Conservation (phyloP, 2,113 vertebrate species). For the Amphilophus citrinellus region DNA sequence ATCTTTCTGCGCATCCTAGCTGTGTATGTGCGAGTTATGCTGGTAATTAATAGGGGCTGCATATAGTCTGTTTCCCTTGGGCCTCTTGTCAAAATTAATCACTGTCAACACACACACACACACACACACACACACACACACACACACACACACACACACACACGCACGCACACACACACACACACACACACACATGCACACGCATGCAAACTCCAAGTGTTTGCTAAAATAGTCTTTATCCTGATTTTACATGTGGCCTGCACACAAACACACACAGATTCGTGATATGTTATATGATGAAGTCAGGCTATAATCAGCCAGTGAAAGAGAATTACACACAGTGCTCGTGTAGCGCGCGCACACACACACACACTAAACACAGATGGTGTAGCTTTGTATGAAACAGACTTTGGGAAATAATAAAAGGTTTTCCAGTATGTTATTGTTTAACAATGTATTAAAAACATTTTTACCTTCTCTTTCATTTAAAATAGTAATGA, state of each 20-base stretch:
- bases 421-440: background rate
- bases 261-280: background rate
- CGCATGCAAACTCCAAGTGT: background rate
- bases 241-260: background rate
- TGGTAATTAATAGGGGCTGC: conserved; percentile 56
- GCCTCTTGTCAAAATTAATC: conserved; percentile 60
- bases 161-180: too few species aligned
- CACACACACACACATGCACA: background rate
- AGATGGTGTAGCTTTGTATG: too few species aligned
- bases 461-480: background rate
- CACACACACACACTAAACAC: too few species aligned
- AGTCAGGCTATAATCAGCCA: background rate
- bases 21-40: conserved; percentile 11
- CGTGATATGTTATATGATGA: background rate
- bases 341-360: background rate
- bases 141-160: background rate
- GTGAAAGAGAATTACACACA: background rate
- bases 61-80: conserved; percentile 57
- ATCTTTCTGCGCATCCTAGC: conserved; percentile 41
- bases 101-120: conserved; percentile 24
- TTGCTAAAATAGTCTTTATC: conserved; percentile 1
- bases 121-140: background rate
- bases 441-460: too few species aligned
- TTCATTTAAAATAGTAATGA: background rate
- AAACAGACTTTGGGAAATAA: background rate